Evolutionary conservation across 1,140 invertebrate species (phyloP).

Genomic region (Hermetia illucens): DNA sequence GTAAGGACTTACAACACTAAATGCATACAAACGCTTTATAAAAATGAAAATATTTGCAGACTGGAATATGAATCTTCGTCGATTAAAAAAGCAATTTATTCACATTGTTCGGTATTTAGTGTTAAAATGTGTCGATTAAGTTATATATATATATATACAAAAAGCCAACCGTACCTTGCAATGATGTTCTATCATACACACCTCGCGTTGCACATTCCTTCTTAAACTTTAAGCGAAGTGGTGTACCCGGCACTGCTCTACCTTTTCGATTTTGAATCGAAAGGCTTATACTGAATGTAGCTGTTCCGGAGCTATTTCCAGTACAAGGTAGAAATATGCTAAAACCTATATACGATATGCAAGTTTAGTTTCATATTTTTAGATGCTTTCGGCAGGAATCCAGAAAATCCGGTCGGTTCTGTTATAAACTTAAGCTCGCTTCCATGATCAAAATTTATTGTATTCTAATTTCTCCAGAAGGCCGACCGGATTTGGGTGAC

Average conservation of each 20-base stretch:
- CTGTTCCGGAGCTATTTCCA: slow-evolving; percentile 76
- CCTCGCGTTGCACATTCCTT: slow-evolving; percentile 89
- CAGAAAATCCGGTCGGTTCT: no score
- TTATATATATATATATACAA: no score
- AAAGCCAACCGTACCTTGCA: slow-evolving; percentile 29
- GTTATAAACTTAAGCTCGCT: no score
- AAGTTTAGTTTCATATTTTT: slow-evolving; percentile 1
- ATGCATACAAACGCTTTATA: no score
- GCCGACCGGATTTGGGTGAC: no score
- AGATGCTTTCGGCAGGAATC: no score
- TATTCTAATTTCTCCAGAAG: no score
- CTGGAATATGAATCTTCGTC: no score
- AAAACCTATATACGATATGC: slow-evolving; percentile 48
- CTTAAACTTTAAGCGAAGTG: slow-evolving; percentile 72
- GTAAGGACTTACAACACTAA: no score
- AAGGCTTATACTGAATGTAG: slow-evolving; percentile 75
- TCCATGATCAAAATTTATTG: no score
- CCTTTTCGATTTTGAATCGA: slow-evolving; percentile 66
- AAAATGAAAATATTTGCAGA: not conserved
- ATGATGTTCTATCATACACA: slow-evolving; percentile 44
- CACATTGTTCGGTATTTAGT: not conserved
- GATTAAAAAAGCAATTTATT: not conserved
- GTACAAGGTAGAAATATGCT: slow-evolving; percentile 82
- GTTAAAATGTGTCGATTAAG: no score
- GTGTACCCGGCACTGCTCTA: slow-evolving; percentile 71